Percentiles rank a stretch among this genome's conserved stretches.
phyloP scores from a whole-genome alignment of 2,113 vertebrate species.

The Hystrix cristata region DNA sequence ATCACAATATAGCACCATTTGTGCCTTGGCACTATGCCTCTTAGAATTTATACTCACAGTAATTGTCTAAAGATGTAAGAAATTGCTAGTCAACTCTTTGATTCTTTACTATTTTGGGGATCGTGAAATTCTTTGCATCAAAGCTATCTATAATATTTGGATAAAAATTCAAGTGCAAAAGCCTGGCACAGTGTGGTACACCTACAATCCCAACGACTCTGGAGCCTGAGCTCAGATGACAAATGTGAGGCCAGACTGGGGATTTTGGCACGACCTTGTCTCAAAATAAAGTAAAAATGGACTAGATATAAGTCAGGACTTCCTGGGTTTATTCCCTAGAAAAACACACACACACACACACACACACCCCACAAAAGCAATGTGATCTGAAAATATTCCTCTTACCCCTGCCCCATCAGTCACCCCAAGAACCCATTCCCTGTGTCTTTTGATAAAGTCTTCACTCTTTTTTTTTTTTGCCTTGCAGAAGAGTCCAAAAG shows the following conservation, averaged over 20 bases:
- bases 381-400: not conserved
- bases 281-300: not conserved
- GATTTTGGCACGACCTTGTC: not conserved
- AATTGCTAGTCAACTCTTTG: not conserved
- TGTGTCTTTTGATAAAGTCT: not conserved
- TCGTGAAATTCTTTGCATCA: not conserved
- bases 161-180: not conserved
- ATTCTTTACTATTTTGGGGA: not conserved
- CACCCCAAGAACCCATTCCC: not conserved
- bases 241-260: not conserved
- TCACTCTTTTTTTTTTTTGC: not conserved
- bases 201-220: not conserved
- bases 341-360: not conserved
- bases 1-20: not conserved
- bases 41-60: not conserved
- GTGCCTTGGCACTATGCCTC: not conserved
- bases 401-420: accelerated
- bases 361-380: not conserved
- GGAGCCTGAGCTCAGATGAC: not conserved
- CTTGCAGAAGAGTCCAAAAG: not conserved
- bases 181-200: not conserved
- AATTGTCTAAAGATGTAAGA: not conserved
- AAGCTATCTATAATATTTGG: not conserved
- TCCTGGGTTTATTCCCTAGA: not conserved
- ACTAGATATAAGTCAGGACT: not conserved